These are phyloP conservation scores for Lytechinus variegatus DNA, from an alignment of 35 echinoderm and acorn worm species.

Conservation along the genomic window DNA sequence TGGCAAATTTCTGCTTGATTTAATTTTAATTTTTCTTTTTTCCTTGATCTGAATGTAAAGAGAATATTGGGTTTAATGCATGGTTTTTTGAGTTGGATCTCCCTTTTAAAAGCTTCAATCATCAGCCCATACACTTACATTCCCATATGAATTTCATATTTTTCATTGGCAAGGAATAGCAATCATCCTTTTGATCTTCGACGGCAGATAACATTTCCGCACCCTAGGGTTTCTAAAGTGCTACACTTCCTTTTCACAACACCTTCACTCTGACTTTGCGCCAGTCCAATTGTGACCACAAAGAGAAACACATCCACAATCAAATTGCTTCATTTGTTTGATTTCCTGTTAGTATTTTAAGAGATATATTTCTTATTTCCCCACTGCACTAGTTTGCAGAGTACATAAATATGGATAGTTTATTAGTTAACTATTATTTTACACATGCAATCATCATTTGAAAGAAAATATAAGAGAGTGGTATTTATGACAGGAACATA, in stretches of 20 bases:
- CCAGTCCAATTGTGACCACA: background rate
- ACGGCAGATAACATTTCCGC: background rate
- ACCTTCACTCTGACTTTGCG: background rate
- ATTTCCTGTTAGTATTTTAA: background rate
- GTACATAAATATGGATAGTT: background rate
- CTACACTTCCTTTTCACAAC: background rate
- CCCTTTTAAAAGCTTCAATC: background rate
- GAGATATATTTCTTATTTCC: background rate
- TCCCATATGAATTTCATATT: constrained; percentile 13
- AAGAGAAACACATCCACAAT: background rate
- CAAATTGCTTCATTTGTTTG: background rate
- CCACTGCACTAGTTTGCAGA: background rate
- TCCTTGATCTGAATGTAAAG: no score
- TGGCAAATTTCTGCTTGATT: no score
- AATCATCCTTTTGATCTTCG: background rate
- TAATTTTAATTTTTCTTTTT: no score
- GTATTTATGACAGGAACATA: no score
- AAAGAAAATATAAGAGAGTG: no score
- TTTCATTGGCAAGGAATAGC: background rate
- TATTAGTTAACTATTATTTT: background rate
- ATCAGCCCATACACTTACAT: background rate
- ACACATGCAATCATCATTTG: no score
- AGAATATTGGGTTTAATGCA: no score
- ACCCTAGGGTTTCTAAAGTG: background rate
- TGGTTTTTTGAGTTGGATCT: no score